Evolutionary conservation across 2,113 vertebrate species (phyloP).

Genomic region (Catagonus wagneri): DNA sequence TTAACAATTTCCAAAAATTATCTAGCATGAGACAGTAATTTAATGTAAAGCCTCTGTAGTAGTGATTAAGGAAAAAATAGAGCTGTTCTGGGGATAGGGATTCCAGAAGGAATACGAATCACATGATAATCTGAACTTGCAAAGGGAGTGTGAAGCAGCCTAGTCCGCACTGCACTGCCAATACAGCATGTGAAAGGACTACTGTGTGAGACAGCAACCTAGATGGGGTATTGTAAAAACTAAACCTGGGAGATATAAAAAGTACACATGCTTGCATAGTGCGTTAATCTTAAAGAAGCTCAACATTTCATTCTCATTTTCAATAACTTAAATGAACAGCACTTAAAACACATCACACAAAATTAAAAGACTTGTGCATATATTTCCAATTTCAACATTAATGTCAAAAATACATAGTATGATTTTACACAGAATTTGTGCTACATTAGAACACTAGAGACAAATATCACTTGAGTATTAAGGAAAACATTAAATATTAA

Average conservation of each 20-base stretch:
- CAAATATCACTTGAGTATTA: slow-evolving; percentile 97
- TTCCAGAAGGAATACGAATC: slow-evolving; percentile 35
- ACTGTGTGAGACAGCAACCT: slow-evolving; percentile 37
- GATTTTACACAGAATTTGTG: slow-evolving; percentile 98
- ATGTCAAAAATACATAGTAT: slow-evolving; percentile 99
- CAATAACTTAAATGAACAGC: slow-evolving; percentile 88
- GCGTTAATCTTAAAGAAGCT: slow-evolving; percentile 86
- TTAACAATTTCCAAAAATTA: slow-evolving; percentile 85
- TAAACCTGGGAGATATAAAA: slow-evolving; percentile 57
- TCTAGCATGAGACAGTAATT: slow-evolving; percentile 77
- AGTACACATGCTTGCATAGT: slow-evolving; percentile 88
- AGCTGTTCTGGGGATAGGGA: slow-evolving; percentile 29
- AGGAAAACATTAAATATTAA: slow-evolving; percentile 99
- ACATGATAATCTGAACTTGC: slow-evolving; percentile 58
- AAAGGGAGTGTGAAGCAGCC: slow-evolving; percentile 66
- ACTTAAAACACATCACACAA: slow-evolving; percentile 89
- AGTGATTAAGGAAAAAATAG: slow-evolving; percentile 79
- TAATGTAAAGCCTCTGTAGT: slow-evolving; percentile 74
- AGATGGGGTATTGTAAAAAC: slow-evolving; percentile 54
- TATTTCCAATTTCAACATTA: slow-evolving; percentile 98
- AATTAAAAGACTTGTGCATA: slow-evolving; percentile 93
- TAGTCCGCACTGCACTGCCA: slow-evolving; percentile 12
- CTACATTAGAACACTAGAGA: slow-evolving; percentile 98
- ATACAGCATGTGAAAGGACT: slow-evolving; percentile 38
- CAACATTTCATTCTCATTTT: slow-evolving; percentile 85